phyloP scores from a whole-genome alignment of 1,140 invertebrate species.

The Drosophila willistoni region DNA sequence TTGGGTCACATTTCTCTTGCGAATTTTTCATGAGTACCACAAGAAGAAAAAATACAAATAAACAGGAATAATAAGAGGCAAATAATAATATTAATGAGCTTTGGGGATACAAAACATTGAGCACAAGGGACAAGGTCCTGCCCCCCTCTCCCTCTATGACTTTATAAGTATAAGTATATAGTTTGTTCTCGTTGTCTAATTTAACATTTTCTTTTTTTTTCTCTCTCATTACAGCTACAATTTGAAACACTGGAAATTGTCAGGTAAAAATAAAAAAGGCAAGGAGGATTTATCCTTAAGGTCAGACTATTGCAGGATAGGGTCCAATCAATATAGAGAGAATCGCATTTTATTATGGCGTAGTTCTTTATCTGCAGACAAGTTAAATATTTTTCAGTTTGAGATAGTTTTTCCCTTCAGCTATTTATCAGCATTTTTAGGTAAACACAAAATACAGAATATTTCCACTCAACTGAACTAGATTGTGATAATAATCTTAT shows the following conservation, averaged over 20 bases:
- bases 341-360: too few relatives aligned
- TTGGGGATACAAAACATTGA: slow-evolving; percentile 30
- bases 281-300: too few relatives aligned
- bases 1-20: slow-evolving; percentile 3
- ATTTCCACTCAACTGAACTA: too few relatives aligned
- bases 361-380: too few relatives aligned
- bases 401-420: too few relatives aligned
- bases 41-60: too few relatives aligned
- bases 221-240: slow-evolving; percentile 31
- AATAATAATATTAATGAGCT: slow-evolving; percentile 64
- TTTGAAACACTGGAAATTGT: slow-evolving; percentile 2
- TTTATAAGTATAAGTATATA: not conserved
- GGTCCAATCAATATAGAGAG: too few relatives aligned
- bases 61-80: slow-evolving; percentile 33
- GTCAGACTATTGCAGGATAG: too few relatives aligned
- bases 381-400: too few relatives aligned
- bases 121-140: not conserved
- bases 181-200: not conserved
- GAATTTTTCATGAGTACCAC: not conserved
- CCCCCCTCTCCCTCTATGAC: not conserved
- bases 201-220: slow-evolving; percentile 7
- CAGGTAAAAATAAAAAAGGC: not conserved
- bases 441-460: too few relatives aligned
- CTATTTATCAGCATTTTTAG: too few relatives aligned
- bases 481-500: too few relatives aligned